Conservation (phyloP, 2,797 vertebrate species). For the Pseudotriccus pelzelni region DNA sequence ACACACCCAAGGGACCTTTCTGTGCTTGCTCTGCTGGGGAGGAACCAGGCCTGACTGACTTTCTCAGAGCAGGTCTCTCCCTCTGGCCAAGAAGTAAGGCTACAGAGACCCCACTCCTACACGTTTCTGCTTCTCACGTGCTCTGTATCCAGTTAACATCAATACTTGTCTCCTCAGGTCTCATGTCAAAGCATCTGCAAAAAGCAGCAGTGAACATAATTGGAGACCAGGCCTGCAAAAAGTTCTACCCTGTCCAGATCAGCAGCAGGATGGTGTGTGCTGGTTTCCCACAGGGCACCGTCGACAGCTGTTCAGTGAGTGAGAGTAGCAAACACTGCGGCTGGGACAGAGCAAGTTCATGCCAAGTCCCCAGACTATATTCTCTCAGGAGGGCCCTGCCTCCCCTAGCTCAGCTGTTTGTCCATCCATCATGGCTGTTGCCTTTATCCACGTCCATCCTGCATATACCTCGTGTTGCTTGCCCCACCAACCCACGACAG, state of each 20-base stretch:
- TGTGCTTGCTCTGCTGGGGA: not conserved
- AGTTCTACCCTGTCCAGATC: slow-evolving; percentile 86
- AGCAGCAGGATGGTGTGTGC: slow-evolving; percentile 91
- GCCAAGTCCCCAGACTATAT: accelerated
- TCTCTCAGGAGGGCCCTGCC: not conserved
- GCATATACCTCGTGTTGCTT: not conserved
- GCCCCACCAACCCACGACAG: not conserved
- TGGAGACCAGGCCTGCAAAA: slow-evolving; percentile 84
- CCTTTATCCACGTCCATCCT: not conserved
- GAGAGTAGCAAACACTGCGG: not conserved
- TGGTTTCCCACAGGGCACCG: slow-evolving; percentile 84
- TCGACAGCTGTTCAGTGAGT: slow-evolving; percentile 93
- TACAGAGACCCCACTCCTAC: not conserved
- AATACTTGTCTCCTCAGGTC: slow-evolving; percentile 30
- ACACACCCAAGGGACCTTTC: not conserved
- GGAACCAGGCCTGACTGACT: not conserved
- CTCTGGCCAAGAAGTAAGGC: not conserved
- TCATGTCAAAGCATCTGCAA: slow-evolving; percentile 83
- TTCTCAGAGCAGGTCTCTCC: not conserved
- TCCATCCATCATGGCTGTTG: not conserved
- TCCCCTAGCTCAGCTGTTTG: not conserved
- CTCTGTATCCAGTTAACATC: not conserved
- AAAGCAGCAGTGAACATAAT: slow-evolving; percentile 88
- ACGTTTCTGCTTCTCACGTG: accelerated
- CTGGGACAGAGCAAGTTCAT: not conserved